phyloP scores from a whole-genome alignment of 2,797 vertebrate genomes.

The Carcharodon carcharias region DNA sequence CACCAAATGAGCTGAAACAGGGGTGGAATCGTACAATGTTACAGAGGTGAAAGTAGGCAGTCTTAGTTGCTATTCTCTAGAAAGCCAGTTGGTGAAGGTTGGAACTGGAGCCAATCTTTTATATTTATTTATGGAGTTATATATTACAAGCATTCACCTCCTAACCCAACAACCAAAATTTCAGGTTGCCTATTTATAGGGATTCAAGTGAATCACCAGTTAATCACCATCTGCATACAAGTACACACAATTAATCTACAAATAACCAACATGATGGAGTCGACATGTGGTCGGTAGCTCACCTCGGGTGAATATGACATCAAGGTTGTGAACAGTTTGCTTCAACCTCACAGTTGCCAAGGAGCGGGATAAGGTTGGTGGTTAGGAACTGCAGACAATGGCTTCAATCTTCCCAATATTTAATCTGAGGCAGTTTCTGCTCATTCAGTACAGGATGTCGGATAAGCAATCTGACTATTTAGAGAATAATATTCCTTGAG shows the following conservation, averaged over 20 bases:
- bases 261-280: neutral
- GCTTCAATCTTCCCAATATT: too few species aligned
- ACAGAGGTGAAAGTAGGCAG: neutral
- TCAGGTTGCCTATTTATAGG: neutral
- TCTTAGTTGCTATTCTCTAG: neutral
- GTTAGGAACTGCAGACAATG: neutral
- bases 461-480: neutral
- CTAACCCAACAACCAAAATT: neutral
- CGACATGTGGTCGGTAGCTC: neutral
- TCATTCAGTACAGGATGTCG: too few species aligned
- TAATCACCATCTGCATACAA: neutral
- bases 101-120: neutral
- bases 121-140: neutral
- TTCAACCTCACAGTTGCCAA: neutral
- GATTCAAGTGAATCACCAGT: neutral
- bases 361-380: neutral
- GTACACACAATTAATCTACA: neutral
- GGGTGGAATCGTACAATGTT: neutral
- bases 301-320: neutral
- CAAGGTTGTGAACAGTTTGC: neutral
- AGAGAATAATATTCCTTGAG: neutral
- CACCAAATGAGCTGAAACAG: neutral
- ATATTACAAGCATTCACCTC: neutral
- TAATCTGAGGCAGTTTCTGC: too few species aligned
- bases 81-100: too few species aligned